Percentiles rank a stretch among this genome's conserved stretches.
phyloP scores from a whole-genome alignment of 2,888 invertebrate species.

The Bombylius discolor region DNA sequence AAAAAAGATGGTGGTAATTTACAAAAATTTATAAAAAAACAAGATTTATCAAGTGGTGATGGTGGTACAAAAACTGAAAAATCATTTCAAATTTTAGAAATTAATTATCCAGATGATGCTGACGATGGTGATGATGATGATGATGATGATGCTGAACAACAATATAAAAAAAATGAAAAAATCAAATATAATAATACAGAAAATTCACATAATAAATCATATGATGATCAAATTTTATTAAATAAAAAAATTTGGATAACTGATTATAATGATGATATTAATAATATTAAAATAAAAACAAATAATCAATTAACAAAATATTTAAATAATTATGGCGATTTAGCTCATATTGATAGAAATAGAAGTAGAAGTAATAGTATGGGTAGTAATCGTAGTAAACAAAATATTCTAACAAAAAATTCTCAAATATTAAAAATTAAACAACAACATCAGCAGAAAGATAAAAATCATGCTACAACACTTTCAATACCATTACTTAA shows the following conservation, averaged over 20 bases:
- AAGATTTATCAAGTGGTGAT: too few species aligned
- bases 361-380: too few species aligned
- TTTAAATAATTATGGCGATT: conserved; percentile 30
- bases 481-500: too few species aligned
- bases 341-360: conserved; percentile 13
- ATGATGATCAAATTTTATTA: background rate
- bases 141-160: background rate
- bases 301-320: conserved; percentile 28
- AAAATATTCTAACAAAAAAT: too few species aligned
- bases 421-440: too few species aligned
- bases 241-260: conserved; percentile 17
- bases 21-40: too few species aligned
- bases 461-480: too few species aligned
- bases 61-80: conserved; percentile 7
- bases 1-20: too few species aligned
- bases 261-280: conserved; percentile 18
- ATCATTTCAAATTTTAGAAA: conserved; percentile 18
- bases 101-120: conserved; percentile 14
- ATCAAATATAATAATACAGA: too few species aligned
- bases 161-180: background rate
- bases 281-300: conserved; percentile 24
- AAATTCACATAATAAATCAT: too few species aligned
- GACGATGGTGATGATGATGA: conserved; percentile 15
- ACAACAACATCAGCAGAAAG: too few species aligned
- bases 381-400: too few species aligned